These are phyloP conservation scores for Eristalis pertinax DNA, from an alignment of 2,888 invertebrate genomes.

Conservation along the genomic window DNA sequence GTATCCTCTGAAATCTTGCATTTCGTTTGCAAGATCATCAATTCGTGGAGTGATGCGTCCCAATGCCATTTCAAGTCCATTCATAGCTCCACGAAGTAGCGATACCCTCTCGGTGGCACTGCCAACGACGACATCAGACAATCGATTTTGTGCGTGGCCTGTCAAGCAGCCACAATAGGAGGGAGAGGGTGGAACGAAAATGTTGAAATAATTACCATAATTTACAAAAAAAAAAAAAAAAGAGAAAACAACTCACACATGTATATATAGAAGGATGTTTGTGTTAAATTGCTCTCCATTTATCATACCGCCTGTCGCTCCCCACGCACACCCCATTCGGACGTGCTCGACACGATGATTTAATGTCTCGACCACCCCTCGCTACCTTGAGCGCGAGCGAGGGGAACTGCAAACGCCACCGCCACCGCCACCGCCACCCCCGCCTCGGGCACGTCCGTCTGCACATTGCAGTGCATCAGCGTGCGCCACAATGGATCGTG, in stretches of 20 bases:
- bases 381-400: background rate
- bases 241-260: background rate
- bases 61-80: background rate
- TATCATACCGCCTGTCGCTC: slow-evolving; percentile 23
- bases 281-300: slow-evolving; percentile 25
- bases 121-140: background rate
- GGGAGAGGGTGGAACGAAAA: background rate
- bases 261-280: background rate
- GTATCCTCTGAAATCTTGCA: background rate
- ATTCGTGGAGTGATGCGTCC: background rate
- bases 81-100: background rate
- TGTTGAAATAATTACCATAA: slow-evolving; percentile 50
- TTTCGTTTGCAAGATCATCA: background rate
- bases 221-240: slow-evolving; percentile 30
- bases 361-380: slow-evolving; percentile 10
- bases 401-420: background rate
- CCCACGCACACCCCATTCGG: slow-evolving; percentile 16
- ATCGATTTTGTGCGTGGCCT: background rate
- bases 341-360: slow-evolving; percentile 44
- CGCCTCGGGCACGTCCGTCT: background rate
- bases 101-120: no score
- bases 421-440: background rate
- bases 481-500: slow-evolving; percentile 48
- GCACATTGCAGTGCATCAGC: background rate
- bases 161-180: no score